A percentile compares a stretch with the other conserved stretches of the same genome.
These are phyloP conservation scores for Tachysurus fulvidraco DNA, from an alignment of 2,113 vertebrate species.

Conservation along the genomic window DNA sequence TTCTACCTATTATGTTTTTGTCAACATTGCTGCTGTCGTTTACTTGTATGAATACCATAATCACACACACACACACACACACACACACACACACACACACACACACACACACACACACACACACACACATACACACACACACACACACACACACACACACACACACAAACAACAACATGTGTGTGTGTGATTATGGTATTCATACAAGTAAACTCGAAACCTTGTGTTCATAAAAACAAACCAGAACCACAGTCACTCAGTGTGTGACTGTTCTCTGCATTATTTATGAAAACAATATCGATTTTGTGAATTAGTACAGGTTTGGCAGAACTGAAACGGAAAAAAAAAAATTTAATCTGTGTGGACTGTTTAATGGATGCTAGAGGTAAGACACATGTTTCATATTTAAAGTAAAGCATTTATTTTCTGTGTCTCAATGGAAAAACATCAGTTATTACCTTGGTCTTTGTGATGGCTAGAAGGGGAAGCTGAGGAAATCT, in stretches of 20 bases:
- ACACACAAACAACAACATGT: too few species aligned
- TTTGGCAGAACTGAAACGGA: conserved; percentile 52
- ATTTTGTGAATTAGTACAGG: conserved; percentile 70
- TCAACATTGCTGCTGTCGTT: background rate
- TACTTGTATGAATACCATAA: too few species aligned
- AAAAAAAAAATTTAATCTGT: background rate
- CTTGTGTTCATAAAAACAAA: conserved; percentile 55
- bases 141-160: too few species aligned
- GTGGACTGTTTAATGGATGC: conserved; percentile 18
- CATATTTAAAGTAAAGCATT: conserved; percentile 15
- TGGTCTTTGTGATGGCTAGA: background rate
- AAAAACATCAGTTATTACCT: conserved; percentile 26
- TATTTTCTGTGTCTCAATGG: conserved; percentile 27
- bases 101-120: too few species aligned
- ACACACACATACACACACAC: too few species aligned
- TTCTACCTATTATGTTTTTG: background rate
- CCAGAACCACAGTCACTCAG: conserved; percentile 43
- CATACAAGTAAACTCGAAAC: conserved; percentile 41
- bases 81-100: too few species aligned
- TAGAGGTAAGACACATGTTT: conserved; percentile 34
- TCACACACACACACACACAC: too few species aligned
- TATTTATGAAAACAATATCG: conserved; percentile 64
- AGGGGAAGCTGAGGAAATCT: background rate
- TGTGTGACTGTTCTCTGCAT: conserved; percentile 60
- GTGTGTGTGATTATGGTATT: conserved; percentile 2